phyloP scores from a whole-genome alignment of 2,888 invertebrate species.

The Mechanitis mazaeus region DNA sequence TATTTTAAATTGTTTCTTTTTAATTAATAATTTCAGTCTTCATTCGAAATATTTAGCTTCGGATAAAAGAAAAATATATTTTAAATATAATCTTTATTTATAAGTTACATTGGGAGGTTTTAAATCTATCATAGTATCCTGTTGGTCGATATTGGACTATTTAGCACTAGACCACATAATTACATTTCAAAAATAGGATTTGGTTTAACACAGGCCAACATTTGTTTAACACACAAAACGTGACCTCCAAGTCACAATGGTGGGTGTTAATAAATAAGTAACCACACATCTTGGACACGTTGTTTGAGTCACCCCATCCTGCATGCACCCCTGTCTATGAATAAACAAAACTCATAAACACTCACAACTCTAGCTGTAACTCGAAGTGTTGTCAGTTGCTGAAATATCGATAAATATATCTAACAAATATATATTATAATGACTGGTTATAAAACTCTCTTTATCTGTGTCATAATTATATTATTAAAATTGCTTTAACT shows the following conservation, averaged over 20 bases:
- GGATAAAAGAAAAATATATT: too few species aligned
- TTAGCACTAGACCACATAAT: too few species aligned
- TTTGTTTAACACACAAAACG: background rate
- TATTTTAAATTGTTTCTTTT: too few species aligned
- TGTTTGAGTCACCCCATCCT: constrained; percentile 18
- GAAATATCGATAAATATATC: constrained; percentile 15
- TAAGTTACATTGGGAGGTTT: too few species aligned
- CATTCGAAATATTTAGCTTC: too few species aligned
- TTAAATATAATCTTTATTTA: too few species aligned
- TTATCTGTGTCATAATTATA: too few species aligned
- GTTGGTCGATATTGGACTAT: too few species aligned
- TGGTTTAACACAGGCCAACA: background rate
- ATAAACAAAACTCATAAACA: constrained; percentile 58
- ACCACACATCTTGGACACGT: constrained; percentile 16
- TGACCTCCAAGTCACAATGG: constrained; percentile 1
- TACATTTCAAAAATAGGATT: too few species aligned
- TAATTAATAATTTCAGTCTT: too few species aligned
- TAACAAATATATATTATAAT: background rate
- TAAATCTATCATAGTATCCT: too few species aligned
- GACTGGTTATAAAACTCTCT: background rate
- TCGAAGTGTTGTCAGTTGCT: constrained; percentile 8
- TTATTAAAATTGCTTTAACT: background rate
- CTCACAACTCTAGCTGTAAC: constrained; percentile 33
- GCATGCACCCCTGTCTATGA: constrained; percentile 39
- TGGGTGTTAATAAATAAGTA: constrained; percentile 23